A percentile compares a stretch with the other conserved stretches of the same genome.
Evolutionary conservation across 2,797 vertebrate species (phyloP).

Genomic region (Pangasius macronema): DNA sequence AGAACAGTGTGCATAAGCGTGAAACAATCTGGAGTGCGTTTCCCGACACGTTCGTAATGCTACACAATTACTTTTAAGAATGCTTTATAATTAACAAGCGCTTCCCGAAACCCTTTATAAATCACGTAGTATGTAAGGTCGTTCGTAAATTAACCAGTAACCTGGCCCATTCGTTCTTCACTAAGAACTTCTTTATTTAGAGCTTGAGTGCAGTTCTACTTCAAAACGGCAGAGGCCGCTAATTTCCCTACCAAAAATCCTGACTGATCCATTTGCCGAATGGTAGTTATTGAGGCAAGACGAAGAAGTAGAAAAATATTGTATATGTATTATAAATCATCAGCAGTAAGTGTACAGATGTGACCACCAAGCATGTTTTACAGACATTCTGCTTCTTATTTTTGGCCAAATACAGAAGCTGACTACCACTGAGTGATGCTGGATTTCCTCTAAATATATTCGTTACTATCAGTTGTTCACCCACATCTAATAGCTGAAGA

Average conservation of each 20-base stretch:
- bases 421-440: background rate
- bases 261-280: background rate
- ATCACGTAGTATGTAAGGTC: background rate
- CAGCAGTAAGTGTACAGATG: background rate
- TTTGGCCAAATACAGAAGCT: too few species aligned
- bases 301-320: background rate
- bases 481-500: background rate
- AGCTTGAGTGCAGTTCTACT: background rate
- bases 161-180: too few species aligned
- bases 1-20: background rate
- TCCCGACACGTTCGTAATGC: too few species aligned
- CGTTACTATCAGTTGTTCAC: background rate
- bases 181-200: background rate
- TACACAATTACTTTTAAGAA: too few species aligned
- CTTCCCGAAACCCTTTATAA: too few species aligned
- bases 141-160: background rate
- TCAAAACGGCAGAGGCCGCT: constrained; percentile 1
- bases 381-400: background rate
- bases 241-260: background rate
- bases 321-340: background rate
- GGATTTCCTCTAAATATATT: background rate
- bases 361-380: background rate
- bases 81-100: background rate
- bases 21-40: too few species aligned
- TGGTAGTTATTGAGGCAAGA: background rate